Percentiles rank a stretch among this genome's conserved stretches.
phyloP scores from a whole-genome alignment of 2,797 vertebrate genomes.

The Tapera naevia region DNA sequence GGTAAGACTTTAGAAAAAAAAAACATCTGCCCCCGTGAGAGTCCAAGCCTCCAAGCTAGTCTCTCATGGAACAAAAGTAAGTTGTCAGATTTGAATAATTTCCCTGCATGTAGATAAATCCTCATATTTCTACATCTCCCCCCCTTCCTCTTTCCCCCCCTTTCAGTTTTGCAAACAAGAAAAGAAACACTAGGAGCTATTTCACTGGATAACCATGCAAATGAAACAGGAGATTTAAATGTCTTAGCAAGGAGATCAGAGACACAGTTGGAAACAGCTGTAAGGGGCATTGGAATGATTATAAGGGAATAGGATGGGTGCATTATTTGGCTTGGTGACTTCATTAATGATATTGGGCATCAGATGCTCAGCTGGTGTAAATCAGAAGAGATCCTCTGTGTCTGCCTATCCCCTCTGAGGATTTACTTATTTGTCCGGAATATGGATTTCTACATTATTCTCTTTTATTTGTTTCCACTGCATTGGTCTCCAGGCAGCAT shows the following conservation, averaged over 20 bases:
- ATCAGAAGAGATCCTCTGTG: slow-evolving; percentile 20
- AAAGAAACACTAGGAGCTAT: slow-evolving; percentile 74
- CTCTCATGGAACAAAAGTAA: slow-evolving; percentile 69
- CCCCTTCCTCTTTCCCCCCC: not conserved
- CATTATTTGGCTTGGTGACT: slow-evolving; percentile 59
- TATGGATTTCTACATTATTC: slow-evolving; percentile 31
- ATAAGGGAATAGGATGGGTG: slow-evolving; percentile 41
- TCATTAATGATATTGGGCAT: slow-evolving; percentile 51
- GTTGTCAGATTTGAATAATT: slow-evolving; percentile 76
- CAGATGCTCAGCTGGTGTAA: slow-evolving; percentile 25
- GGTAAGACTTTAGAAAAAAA: slow-evolving; percentile 48
- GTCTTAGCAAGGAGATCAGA: slow-evolving; percentile 68
- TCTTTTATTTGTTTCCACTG: slow-evolving; percentile 1
- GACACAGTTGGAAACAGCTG: slow-evolving; percentile 59
- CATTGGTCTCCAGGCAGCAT: not conserved
- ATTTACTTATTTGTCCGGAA: slow-evolving; percentile 47
- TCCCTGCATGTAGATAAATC: slow-evolving; percentile 66
- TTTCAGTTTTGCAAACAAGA: slow-evolving; percentile 71
- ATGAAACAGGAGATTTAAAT: slow-evolving; percentile 73
- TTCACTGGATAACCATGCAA: slow-evolving; percentile 74
- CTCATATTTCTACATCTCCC: slow-evolving; percentile 20
- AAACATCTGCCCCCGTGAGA: slow-evolving; percentile 48
- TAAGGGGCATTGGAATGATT: slow-evolving; percentile 52
- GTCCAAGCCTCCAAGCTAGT: slow-evolving; percentile 62
- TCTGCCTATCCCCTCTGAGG: not conserved